Conservation (phyloP, 2,797 vertebrate species). For the Clarias platycephalus region DNA sequence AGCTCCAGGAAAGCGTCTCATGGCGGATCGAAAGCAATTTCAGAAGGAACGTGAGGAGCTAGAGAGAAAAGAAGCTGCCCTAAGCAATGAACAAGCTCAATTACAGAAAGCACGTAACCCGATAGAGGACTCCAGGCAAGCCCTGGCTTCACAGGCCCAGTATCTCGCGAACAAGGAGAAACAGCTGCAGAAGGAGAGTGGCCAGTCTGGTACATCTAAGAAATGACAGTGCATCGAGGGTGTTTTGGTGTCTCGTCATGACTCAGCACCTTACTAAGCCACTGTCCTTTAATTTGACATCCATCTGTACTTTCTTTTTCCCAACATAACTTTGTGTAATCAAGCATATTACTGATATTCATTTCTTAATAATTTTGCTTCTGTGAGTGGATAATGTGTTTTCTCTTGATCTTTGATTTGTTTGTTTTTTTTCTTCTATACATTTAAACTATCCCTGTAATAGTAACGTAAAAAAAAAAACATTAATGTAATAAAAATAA, state of each 20-base stretch:
- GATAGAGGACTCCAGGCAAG: constrained; percentile 84
- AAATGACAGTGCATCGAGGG: too few relatives aligned
- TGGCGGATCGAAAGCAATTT: constrained; percentile 72
- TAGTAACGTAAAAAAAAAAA: too few relatives aligned
- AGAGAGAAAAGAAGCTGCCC: too few relatives aligned
- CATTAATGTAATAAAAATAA: not conserved
- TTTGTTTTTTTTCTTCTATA: not conserved
- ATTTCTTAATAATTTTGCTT: not conserved
- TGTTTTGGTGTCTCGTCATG: not conserved
- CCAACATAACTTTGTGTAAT: not conserved
- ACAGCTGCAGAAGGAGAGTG: constrained; percentile 79
- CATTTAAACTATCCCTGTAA: not conserved
- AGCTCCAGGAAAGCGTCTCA: constrained; percentile 65
- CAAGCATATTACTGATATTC: not conserved
- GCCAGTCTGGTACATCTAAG: constrained; percentile 70
- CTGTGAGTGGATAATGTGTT: not conserved
- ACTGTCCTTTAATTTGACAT: not conserved
- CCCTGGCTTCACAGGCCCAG: constrained; percentile 86
- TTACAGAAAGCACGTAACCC: constrained; percentile 84
- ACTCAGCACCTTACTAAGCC: not conserved
- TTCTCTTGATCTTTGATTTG: not conserved
- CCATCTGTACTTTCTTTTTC: not conserved
- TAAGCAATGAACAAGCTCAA: too few relatives aligned
- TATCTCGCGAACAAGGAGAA: constrained; percentile 85
- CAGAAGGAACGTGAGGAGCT: constrained; percentile 78